Evolutionary conservation across 2,888 invertebrate species (phyloP).

Genomic region (Ommatoiulus sabulosus): DNA sequence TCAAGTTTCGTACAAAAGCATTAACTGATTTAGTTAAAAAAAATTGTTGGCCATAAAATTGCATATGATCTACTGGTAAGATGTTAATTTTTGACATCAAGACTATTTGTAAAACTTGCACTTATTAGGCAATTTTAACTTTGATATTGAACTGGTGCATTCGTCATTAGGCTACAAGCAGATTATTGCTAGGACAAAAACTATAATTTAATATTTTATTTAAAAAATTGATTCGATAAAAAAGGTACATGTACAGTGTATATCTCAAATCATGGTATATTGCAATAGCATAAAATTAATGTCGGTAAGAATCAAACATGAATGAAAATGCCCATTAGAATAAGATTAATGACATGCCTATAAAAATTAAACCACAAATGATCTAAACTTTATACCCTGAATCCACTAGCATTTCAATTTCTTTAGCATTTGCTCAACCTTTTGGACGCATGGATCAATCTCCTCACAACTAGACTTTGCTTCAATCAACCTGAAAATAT

Average conservation of each 20-base stretch:
- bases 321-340: background rate
- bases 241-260: background rate
- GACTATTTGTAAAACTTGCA: too few species aligned
- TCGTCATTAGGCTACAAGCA: background rate
- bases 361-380: background rate
- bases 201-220: background rate
- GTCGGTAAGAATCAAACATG: background rate
- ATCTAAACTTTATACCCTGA: background rate
- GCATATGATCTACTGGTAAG: too few species aligned
- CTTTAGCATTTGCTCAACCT: slow-evolving; percentile 42
- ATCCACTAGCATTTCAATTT: slow-evolving; percentile 14
- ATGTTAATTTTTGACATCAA: too few species aligned
- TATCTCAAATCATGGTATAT: background rate
- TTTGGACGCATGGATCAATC: slow-evolving; percentile 54
- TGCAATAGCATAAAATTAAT: background rate
- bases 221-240: background rate
- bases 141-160: too few species aligned
- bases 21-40: too few species aligned
- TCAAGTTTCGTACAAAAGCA: too few species aligned
- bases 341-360: background rate
- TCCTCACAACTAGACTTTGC: slow-evolving; percentile 51
- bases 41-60: too few species aligned
- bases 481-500: slow-evolving; percentile 53
- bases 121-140: too few species aligned
- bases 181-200: background rate